Percentiles rank a stretch among this genome's conserved stretches.
Evolutionary conservation across 2,113 vertebrate genomes (phyloP).

Genomic region (Alexandromys fortis): DNA sequence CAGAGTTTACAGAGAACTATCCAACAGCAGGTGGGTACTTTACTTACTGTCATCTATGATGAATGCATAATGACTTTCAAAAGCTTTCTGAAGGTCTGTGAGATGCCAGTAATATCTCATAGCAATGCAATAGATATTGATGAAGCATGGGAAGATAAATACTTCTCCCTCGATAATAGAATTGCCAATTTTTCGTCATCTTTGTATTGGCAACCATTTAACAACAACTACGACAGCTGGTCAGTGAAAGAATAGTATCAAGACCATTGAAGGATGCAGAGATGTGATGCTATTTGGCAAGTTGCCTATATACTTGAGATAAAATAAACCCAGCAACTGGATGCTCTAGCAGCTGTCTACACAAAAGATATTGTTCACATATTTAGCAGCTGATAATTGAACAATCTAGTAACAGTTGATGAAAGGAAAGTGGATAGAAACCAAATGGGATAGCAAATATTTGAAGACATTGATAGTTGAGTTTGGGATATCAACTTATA

Average conservation of each 20-base stretch:
- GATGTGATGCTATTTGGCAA: slow-evolving; percentile 72
- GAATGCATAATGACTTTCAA: slow-evolving; percentile 66
- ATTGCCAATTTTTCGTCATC: slow-evolving; percentile 60
- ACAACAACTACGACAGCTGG: slow-evolving; percentile 78
- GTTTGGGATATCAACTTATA: not conserved
- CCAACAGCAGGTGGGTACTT: slow-evolving; percentile 52
- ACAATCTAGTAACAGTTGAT: slow-evolving; percentile 67
- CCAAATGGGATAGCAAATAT: slow-evolving; percentile 58
- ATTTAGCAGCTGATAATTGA: slow-evolving; percentile 78
- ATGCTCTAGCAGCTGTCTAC: slow-evolving; percentile 78
- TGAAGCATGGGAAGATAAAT: slow-evolving; percentile 62
- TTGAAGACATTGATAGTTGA: slow-evolving; percentile 46
- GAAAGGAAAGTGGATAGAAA: slow-evolving; percentile 57
- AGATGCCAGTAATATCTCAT: slow-evolving; percentile 41
- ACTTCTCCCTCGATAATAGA: not conserved
- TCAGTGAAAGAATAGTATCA: slow-evolving; percentile 69
- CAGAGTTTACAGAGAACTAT: slow-evolving; percentile 53
- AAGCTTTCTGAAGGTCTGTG: slow-evolving; percentile 64
- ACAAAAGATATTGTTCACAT: slow-evolving; percentile 80
- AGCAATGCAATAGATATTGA: slow-evolving; percentile 48
- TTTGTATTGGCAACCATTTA: slow-evolving; percentile 73
- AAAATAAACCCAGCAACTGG: slow-evolving; percentile 75
- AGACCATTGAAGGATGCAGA: slow-evolving; percentile 57
- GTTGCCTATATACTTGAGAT: slow-evolving; percentile 62
- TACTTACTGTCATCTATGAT: slow-evolving; percentile 39